Percentiles rank a stretch among this genome's conserved stretches.
Evolutionary conservation across 2,113 vertebrate species (phyloP).

Genomic region (Istiophorus platypterus): DNA sequence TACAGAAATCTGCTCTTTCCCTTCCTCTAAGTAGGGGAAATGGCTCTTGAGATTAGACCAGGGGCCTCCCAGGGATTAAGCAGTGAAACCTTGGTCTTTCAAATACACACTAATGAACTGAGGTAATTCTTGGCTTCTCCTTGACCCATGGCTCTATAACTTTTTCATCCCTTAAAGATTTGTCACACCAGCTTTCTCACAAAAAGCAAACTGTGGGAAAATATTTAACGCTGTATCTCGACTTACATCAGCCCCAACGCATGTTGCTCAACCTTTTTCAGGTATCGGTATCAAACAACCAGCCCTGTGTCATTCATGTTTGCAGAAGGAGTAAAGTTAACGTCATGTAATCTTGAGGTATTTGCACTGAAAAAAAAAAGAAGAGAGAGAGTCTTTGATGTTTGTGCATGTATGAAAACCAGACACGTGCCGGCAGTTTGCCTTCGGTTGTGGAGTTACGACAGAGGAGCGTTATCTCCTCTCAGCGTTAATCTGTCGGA

Average conservation of each 20-base stretch:
- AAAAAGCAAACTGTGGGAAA: background rate
- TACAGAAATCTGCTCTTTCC: background rate
- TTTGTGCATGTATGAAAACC: slow-evolving; percentile 7
- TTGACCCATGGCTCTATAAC: background rate
- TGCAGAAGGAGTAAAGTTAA: slow-evolving; percentile 21
- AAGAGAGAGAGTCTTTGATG: slow-evolving; percentile 13
- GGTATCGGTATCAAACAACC: background rate
- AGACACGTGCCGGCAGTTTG: slow-evolving; percentile 8
- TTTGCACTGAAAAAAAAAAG: background rate
- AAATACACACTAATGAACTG: slow-evolving; percentile 19
- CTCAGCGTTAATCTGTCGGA: background rate
- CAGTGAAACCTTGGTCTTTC: background rate
- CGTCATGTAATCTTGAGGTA: background rate
- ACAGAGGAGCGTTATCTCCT: background rate
- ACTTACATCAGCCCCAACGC: background rate
- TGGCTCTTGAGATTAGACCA: slow-evolving; percentile 11
- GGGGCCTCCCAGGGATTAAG: slow-evolving; percentile 19
- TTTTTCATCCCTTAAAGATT: slow-evolving; percentile 13
- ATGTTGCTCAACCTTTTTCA: slow-evolving; percentile 12
- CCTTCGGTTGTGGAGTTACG: background rate
- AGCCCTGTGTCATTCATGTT: slow-evolving; percentile 2
- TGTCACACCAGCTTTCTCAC: slow-evolving; percentile 10
- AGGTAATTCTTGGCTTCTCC: slow-evolving; percentile 26
- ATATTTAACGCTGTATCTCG: background rate
- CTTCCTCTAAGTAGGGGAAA: background rate